Base-by-base conservation (phyloP, 2,797 vertebrate genomes). In the Tadarida brasiliensis region DNA sequence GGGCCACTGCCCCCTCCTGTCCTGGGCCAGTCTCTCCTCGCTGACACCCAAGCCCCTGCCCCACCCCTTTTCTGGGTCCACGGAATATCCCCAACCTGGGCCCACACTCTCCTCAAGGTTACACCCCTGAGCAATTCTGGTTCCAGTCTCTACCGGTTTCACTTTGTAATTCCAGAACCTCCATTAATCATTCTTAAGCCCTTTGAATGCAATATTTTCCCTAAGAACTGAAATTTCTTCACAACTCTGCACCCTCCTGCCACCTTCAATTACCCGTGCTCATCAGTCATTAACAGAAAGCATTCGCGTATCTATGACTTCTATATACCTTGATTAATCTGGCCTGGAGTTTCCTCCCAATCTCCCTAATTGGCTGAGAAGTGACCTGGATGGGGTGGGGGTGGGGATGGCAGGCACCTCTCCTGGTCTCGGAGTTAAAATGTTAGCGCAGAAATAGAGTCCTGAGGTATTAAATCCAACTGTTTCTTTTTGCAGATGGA, bases 161-260 rank as follows among this genome's bases (percentile, higher is more conserved):
- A 96, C 93, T 96, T 94, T 87, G 95, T 81, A 94, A 97, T 96
- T 95, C 94, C 80, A 87, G 94, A 84, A 7, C 80, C 67, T 49
- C 89, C 97, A 98, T 98, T 97, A 97, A 97, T 98, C 97, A 96
- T 95, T 95, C 96, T 96, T 90, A 94, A 92, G 76, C 94, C 84
- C 96, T 95, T 70, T 56, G 94, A 96, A 95, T 94, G 93, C 89
- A 95, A 76, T 94, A 92, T 97, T 97, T 97, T 94, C 97, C 94
- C 96, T 68, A 74, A 96, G 95, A 96, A 84, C 77, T 3, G 1
- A 96, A 96, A 96, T 96, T 94, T 92, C 93, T 96, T 91, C 95
- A 56, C 95, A 59, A 51, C 49, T 56, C 70, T 30, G 85, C 61
- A 90, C 92, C 74, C 65, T 87, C 68, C 90, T 93, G 97, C 94